These are phyloP conservation scores for Hemicrepidius hirtus DNA, from an alignment of 2,888 invertebrate species.

Conservation along the genomic window DNA sequence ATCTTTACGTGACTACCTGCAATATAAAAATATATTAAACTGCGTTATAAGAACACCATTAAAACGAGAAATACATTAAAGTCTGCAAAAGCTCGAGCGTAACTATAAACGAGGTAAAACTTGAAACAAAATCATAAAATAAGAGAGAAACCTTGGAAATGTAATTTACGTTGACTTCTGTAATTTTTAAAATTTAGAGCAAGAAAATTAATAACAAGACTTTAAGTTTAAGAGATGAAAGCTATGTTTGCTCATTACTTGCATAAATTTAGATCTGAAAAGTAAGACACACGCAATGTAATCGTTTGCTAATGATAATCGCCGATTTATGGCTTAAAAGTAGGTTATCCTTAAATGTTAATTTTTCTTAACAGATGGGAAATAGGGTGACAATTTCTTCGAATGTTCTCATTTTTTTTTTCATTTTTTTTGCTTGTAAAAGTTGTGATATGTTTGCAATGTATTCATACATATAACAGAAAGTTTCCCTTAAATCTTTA, in stretches of 20 bases:
- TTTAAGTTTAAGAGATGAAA: conserved; percentile 26
- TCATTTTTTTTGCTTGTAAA: background rate
- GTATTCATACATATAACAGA: background rate
- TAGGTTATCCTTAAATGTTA: conserved; percentile 16
- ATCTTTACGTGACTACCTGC: too few species aligned
- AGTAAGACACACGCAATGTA: conserved; percentile 20
- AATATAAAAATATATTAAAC: too few species aligned
- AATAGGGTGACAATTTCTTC: conserved; percentile 2
- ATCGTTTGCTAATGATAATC: conserved; percentile 21
- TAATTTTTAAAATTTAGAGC: too few species aligned
- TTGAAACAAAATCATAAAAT: background rate
- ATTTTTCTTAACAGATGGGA: conserved; percentile 16
- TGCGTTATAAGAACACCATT: too few species aligned
- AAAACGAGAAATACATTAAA: too few species aligned
- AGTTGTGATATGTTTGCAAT: background rate
- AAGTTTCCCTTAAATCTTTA: too few species aligned
- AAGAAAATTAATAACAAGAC: background rate
- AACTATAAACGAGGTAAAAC: background rate
- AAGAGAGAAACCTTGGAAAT: background rate
- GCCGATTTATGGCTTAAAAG: conserved; percentile 16
- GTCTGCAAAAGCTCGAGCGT: too few species aligned
- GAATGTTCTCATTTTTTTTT: background rate
- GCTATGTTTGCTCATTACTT: conserved; percentile 7
- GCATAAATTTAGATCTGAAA: conserved; percentile 9
- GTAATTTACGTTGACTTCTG: background rate